These are phyloP conservation scores for Junco hyemalis DNA, from an alignment of 2,113 vertebrate genomes.

Conservation along the genomic window DNA sequence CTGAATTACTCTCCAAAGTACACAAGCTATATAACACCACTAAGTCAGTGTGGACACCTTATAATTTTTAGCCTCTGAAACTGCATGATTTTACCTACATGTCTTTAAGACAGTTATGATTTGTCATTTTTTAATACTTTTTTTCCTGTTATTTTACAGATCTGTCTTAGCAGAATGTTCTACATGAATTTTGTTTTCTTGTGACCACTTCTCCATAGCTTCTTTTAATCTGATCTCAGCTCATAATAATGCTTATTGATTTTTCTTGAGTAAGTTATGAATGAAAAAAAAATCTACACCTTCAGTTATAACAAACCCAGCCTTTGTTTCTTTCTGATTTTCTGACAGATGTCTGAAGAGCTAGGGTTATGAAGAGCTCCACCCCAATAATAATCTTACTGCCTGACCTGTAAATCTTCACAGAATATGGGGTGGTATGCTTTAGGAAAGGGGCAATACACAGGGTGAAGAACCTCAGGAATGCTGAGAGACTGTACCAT, in stretches of 20 bases:
- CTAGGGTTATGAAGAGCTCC: not conserved
- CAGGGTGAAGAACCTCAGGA: not conserved
- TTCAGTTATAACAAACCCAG: not conserved
- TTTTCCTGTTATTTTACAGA: not conserved
- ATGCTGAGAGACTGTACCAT: not conserved
- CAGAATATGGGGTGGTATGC: not conserved
- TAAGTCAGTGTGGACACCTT: rapidly evolving
- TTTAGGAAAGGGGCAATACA: not conserved
- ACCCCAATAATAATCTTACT: not conserved
- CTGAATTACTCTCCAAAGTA: not conserved
- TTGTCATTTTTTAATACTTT: not conserved
- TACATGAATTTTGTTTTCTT: not conserved
- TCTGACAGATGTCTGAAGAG: not conserved
- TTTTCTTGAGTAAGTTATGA: not conserved
- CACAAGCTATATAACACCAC: not conserved
- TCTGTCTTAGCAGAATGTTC: not conserved
- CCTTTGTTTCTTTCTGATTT: not conserved
- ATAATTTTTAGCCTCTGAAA: not conserved
- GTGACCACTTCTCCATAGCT: not conserved
- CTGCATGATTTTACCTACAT: not conserved
- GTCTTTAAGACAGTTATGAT: not conserved
- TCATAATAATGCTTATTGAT: not conserved
- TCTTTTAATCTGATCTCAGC: not conserved
- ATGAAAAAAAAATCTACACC: not conserved
- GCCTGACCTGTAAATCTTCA: not conserved